These are phyloP conservation scores for Helogale parvula DNA, from an alignment of 2,113 vertebrate genomes.

Conservation along the genomic window DNA sequence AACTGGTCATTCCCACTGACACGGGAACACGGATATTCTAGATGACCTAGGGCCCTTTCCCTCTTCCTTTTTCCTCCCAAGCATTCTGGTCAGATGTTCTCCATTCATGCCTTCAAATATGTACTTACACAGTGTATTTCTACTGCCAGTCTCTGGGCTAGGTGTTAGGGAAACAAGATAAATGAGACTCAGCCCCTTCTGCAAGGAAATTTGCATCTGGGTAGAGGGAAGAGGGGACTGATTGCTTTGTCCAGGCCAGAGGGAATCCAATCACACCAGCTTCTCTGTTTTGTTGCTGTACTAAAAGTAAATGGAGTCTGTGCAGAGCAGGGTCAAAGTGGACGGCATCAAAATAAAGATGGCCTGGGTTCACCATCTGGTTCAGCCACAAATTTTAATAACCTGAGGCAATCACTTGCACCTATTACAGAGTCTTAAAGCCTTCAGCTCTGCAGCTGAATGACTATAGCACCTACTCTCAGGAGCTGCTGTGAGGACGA, in stretches of 20 bases:
- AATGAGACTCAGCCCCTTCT: neutral
- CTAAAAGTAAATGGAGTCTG: neutral
- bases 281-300: neutral
- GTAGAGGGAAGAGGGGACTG: neutral
- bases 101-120: neutral
- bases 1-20: neutral
- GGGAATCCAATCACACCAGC: neutral
- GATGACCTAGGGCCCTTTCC: neutral
- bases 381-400: conserved; percentile 7
- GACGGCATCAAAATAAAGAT: neutral
- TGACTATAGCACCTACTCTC: neutral
- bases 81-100: neutral
- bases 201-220: neutral
- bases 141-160: neutral
- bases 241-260: neutral
- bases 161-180: conserved; percentile 6
- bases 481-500: neutral
- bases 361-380: neutral
- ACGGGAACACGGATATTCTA: neutral
- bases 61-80: neutral
- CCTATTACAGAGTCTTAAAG: neutral
- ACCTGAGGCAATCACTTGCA: neutral
- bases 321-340: neutral
- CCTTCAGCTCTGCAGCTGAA: neutral
- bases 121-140: conserved; percentile 23